Base-by-base conservation (phyloP, 2,797 vertebrate species). In the Poecile montanus region DNA sequence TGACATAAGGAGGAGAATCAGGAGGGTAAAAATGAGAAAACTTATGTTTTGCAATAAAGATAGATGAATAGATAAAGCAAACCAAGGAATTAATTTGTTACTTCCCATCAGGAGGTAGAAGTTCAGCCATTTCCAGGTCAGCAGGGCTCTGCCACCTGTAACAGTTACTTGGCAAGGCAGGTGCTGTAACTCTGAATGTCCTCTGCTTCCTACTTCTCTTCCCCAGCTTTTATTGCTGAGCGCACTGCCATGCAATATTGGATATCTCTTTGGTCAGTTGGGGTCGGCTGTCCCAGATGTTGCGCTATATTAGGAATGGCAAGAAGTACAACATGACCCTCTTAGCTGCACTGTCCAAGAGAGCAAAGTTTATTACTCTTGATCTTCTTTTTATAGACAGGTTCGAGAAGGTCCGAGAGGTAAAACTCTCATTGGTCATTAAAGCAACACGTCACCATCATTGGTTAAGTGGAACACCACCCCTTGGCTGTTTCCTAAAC, bases 21-120 rank as follows among this genome's bases (percentile, higher is more conserved):
- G 58, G 54, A 86, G 42, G 6, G 16, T 71, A 45, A n/a, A 92
- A 81, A 16, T 51, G 27, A 50, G 29, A 65, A 84, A 81, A 68
- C 15, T 56, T 0, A 0, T 14, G 16, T 1, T 0, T 61, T 86
- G 50, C 81, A 34, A 36, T 77, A 50, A 85, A 65, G 30, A 14
- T 19, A 36, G 19, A 48, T 80, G 26, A 63, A 63, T 12, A n/a
- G 17, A 5, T 79, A 67, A 81, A 85, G 36, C 34, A 85, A 76
- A 88, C 82, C 23, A 50, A 48, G 10, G 23, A 72, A 50, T 83
- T 83, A 0, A 17, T 84, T 48, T 15, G 3, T 29, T 40, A 0
- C 18, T 77, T 91, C 26, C 48, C 32, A 13, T 67, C 1, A 2
- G 11, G 38, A 84, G 32, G 27, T 48, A 54, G 42, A 16, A 45